Evolutionary conservation across 2,113 vertebrate genomes (phyloP), one percentile per base, ranked within the genome.

Genomic region (Sturnira hondurensis): DNA sequence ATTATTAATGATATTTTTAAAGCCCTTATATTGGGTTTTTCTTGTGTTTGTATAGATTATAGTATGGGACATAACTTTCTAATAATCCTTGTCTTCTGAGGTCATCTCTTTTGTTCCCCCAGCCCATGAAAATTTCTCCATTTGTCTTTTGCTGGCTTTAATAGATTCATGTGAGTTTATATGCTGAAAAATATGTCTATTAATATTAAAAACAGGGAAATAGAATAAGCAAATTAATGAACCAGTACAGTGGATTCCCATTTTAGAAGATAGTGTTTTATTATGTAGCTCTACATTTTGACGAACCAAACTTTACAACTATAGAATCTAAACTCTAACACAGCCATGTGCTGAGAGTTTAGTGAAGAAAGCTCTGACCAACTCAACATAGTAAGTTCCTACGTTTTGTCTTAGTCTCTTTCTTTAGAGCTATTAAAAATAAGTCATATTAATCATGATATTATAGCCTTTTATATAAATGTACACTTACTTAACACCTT

Each of bases 361-460:
- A 92, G 20, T 83, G 36, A 94, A 86, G 63, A 95, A 92, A 85
- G 52, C 28, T 76, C 61, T 84, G 13, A 91, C n/a, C 80, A 84
- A 19, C n/a, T 76, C 1, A n/a, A 4, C 92, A 65, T 22, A 93
- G 4, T 80, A 93, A 83, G 16, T 83, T 94, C 15, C 78, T 92
- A 11, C 82, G 77, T 92, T 82, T 94, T 90, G 70, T 65, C 45
- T 76, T 93, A 71, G n/a, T 93, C 58, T 67, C 26, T 82, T 92
- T 94, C 22, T 85, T 93, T 70, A 74, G 31, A 89, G 86, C 52
- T 92, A 7, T 41, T 94, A 43, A 94, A 65, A 92, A 73, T 85
- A 95, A 68, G 83, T 96, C 26, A 85, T 56, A 63, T 82, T 91
- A 96, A 95, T 71, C 19, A 87, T 92, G 31, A 86, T 56, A 67